Base-by-base conservation (phyloP, 1,140 invertebrate species). In the Pogonognathellus flavescens region DNA sequence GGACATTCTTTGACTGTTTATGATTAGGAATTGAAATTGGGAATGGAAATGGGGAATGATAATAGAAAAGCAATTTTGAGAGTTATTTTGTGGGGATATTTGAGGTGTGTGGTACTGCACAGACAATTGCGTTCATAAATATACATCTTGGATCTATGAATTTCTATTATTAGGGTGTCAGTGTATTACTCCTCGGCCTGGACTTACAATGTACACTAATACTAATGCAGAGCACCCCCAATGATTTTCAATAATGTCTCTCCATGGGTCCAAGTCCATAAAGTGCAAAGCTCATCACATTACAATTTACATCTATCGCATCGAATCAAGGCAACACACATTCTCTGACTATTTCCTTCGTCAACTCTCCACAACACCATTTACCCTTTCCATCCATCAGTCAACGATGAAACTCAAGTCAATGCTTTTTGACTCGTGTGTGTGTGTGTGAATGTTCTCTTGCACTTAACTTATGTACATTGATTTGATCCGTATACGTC, bases 241-340 rank as follows among this genome's bases (percentile, higher is more conserved):
- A 80, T 80, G 82, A 86, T 86, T 86, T 86, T 86, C 85, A 86
- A 86, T 86, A 86, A 86, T 83, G 85, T 86, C 81, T 57, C 85
- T 72, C 22, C 85, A 86, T 83, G 85, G 85, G 62, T 86, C 85
- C 85, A 83, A 86, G 62, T 86, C 85, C 82, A 86, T 86, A 83
- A 86, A 86, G 85, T 86, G 81, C 82, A 76, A 86, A 76, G 81
- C 66, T 62, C 82, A 86, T 86, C 85, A 86, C 82, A 82, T 85
- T 80, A 81, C 70, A 82, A 82, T 62, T 82, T 82, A 49, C 55
- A 62, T 82, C 57, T 49, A 82, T 82, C 81, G 81, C 25, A 60
- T 84, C 62, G 62, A 82, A 82, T 81, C 20, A 81, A 81, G 80
- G 22, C 52, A 81, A 81, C 18, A 6, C 62, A 81, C 80, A 81